Percentiles rank a stretch among this genome's conserved stretches.
These are phyloP conservation scores for Bucorvus abyssinicus DNA, from an alignment of 2,797 vertebrate species.

Conservation along the genomic window DNA sequence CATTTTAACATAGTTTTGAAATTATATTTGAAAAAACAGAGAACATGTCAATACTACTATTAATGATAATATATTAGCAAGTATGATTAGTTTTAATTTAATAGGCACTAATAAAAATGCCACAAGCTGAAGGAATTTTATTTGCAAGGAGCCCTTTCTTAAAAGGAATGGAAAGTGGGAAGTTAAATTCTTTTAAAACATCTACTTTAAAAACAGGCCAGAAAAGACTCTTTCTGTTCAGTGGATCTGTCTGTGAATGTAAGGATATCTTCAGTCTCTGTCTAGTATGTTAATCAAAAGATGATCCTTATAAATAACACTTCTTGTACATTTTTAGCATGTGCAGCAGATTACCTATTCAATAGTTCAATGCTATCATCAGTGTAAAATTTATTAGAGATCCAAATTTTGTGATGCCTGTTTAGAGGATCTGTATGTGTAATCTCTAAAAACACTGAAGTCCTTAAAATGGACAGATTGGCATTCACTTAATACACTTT, in stretches of 20 bases:
- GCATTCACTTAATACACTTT: background rate
- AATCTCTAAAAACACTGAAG: background rate
- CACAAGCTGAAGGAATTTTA: background rate
- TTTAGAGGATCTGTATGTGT: background rate
- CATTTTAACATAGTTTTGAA: background rate
- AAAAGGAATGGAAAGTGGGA: background rate
- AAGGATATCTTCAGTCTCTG: background rate
- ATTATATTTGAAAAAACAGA: background rate
- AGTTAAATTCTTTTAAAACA: background rate
- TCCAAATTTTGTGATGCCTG: background rate
- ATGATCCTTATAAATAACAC: background rate
- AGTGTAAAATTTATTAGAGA: background rate
- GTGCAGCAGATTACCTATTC: background rate
- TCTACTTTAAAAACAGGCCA: background rate
- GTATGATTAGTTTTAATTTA: background rate
- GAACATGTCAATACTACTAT: background rate
- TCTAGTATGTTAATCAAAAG: background rate
- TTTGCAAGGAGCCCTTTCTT: background rate
- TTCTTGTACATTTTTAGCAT: background rate
- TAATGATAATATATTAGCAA: background rate
- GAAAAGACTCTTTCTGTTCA: background rate
- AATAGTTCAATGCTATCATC: background rate
- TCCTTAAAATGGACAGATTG: background rate
- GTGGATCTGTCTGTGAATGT: background rate
- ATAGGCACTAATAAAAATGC: background rate